These are phyloP conservation scores for Arctia plantaginis DNA, from an alignment of 2,888 invertebrate species.

Conservation along the genomic window DNA sequence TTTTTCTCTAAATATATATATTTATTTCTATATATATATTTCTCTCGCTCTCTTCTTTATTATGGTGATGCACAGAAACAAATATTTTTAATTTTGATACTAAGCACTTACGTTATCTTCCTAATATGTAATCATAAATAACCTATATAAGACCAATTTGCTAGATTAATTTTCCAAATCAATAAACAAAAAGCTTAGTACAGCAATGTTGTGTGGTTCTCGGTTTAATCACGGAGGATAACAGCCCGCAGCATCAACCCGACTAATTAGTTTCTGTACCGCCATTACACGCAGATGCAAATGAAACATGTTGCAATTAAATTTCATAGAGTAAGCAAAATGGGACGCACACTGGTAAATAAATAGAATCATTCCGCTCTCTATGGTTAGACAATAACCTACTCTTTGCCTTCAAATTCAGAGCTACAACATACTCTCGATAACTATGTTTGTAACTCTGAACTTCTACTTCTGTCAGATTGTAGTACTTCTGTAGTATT, in stretches of 20 bases:
- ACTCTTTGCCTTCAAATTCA: background rate
- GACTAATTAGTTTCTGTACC: constrained; percentile 21
- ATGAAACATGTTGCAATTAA: constrained; percentile 14
- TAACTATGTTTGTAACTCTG: background rate
- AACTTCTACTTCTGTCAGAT: background rate
- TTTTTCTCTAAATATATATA: too few species aligned
- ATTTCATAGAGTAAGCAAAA: constrained; percentile 9
- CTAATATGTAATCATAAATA: background rate
- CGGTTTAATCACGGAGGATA: background rate
- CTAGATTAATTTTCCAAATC: background rate
- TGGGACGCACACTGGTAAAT: background rate
- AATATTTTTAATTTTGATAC: too few species aligned
- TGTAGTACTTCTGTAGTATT: too few species aligned
- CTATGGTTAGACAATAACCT: background rate
- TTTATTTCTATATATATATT: too few species aligned
- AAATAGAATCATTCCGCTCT: background rate
- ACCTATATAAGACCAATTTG: background rate
- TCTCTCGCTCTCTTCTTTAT: too few species aligned
- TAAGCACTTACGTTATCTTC: background rate
- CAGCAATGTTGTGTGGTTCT: background rate
- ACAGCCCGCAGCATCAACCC: constrained; percentile 3
- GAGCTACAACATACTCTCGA: background rate
- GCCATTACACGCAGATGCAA: constrained; percentile 14
- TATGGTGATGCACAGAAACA: too few species aligned
- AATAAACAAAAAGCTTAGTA: background rate